These are phyloP conservation scores for fruit fly (Drosophila melanogaster) DNA, from an alignment of 1,140 invertebrate species.

Conservation along the genomic window DNA sequence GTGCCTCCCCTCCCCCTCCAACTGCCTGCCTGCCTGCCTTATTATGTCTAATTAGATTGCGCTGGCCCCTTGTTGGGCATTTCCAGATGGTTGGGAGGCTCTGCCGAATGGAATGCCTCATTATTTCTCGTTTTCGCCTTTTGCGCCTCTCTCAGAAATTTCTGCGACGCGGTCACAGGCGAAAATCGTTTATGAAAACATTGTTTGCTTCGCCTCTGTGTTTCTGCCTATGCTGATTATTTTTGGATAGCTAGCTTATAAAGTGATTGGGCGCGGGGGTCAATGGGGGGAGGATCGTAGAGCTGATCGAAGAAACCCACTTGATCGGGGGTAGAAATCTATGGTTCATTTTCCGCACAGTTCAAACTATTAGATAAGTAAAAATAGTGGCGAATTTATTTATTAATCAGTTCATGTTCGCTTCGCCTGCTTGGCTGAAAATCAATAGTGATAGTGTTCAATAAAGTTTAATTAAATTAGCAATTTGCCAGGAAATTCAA, in stretches of 20 bases:
- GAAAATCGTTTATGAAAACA: slow-evolving; percentile 42
- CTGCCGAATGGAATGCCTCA: slow-evolving; percentile 36
- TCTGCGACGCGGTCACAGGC: slow-evolving; percentile 20
- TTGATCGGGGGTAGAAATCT: background rate
- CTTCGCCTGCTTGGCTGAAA: background rate
- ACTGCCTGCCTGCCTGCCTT: slow-evolving; percentile 53
- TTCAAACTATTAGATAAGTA: no score
- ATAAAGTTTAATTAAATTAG: slow-evolving; percentile 13
- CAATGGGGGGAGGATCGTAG: slow-evolving; percentile 6
- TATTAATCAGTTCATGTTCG: no score
- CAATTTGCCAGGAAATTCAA: slow-evolving; percentile 6
- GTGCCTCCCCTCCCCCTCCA: background rate
- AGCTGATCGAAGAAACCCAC: slow-evolving; percentile 3
- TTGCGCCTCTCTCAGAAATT: slow-evolving; percentile 9
- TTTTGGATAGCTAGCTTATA: slow-evolving; percentile 28
- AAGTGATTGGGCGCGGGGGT: slow-evolving; percentile 42
- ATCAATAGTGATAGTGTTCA: background rate
- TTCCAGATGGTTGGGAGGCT: slow-evolving; percentile 20
- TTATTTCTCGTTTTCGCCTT: slow-evolving; percentile 32
- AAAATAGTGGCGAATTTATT: no score
- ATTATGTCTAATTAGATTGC: slow-evolving; percentile 80
- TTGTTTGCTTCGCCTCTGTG: slow-evolving; percentile 16
- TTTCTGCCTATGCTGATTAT: background rate
- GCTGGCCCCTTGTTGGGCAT: slow-evolving; percentile 40
- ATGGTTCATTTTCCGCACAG: background rate